These are phyloP conservation scores for Haliclona indistincta DNA, from an alignment of 37 sponge, comb jelly and placozoan species.

Conservation along the genomic window DNA sequence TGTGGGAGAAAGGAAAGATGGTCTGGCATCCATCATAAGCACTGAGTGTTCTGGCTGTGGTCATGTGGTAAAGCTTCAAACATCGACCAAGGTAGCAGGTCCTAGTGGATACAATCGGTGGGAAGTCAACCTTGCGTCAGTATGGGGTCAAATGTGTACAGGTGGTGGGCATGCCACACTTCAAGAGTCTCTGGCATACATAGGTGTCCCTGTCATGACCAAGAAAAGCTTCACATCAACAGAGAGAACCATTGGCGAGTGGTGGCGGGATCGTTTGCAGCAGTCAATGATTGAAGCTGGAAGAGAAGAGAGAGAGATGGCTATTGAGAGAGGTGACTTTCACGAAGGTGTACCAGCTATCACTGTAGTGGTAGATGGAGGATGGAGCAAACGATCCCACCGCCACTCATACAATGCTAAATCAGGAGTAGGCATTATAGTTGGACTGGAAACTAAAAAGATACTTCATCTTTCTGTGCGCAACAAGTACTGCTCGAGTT, in stretches of 20 bases:
- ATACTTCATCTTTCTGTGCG: background rate
- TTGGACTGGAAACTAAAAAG: background rate
- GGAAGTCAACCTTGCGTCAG: constrained; percentile 41
- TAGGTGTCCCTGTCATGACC: constrained; percentile 48
- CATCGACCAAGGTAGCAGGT: constrained; percentile 2
- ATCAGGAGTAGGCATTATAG: constrained; percentile 3
- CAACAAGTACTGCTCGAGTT: background rate
- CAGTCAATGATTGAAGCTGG: constrained; percentile 11
- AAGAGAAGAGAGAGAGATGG: background rate
- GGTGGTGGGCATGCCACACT: constrained; percentile 40
- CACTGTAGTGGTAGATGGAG: background rate
- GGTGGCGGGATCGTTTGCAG: background rate
- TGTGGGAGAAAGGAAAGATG: constrained; percentile 24
- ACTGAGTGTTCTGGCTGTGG: background rate
- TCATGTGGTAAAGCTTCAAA: constrained; percentile 4
- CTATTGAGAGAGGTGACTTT: background rate
- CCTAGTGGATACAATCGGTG: constrained; percentile 4
- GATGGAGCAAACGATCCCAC: constrained; percentile 7
- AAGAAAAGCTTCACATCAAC: constrained; percentile 24
- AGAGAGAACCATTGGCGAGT: constrained; percentile 26
- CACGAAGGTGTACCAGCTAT: constrained; percentile 4
- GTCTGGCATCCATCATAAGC: constrained; percentile 33
- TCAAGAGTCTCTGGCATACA: constrained; percentile 6
- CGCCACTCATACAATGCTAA: constrained; percentile 8
- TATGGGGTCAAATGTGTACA: constrained; percentile 56